Conservation (phyloP, 2,888 invertebrate species). For the Xestia xanthographa region DNA sequence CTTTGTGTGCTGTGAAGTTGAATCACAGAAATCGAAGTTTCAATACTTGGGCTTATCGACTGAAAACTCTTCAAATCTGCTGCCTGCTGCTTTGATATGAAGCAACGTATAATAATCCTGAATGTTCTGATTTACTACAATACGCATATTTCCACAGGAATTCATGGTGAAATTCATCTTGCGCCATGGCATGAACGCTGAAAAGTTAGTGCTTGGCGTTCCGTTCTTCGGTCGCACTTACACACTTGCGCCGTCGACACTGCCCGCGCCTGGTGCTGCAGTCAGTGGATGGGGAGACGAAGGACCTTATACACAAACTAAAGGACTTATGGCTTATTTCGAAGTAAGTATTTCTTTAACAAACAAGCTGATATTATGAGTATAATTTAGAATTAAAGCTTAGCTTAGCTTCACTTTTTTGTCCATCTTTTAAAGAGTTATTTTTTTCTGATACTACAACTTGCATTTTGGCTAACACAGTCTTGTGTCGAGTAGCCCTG, state of each 20-base stretch:
- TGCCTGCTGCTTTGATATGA: neutral
- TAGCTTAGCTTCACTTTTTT: too few species aligned
- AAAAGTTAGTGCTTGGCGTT: constrained; percentile 93
- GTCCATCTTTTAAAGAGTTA: neutral
- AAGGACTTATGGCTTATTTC: constrained; percentile 93
- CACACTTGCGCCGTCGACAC: constrained; percentile 90
- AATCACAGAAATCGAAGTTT: neutral
- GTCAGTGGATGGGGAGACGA: constrained; percentile 92
- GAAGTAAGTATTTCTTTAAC: constrained; percentile 87
- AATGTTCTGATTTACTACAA: neutral
- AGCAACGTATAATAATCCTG: neutral
- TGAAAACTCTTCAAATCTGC: neutral
- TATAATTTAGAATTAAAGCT: too few species aligned
- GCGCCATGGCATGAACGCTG: constrained; percentile 91
- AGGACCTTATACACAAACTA: constrained; percentile 92
- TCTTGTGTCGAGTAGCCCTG: neutral
- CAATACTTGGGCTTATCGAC: neutral
- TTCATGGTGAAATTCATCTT: constrained; percentile 93
- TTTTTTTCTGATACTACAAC: neutral
- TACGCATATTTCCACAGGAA: constrained; percentile 84
- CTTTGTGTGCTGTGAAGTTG: neutral
- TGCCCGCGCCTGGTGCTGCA: constrained; percentile 90
- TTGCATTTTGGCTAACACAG: neutral
- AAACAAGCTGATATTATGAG: neutral
- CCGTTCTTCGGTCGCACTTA: constrained; percentile 94